phyloP scores from a whole-genome alignment of 2,888 invertebrate genomes.

The Keiferia lycopersicella region DNA sequence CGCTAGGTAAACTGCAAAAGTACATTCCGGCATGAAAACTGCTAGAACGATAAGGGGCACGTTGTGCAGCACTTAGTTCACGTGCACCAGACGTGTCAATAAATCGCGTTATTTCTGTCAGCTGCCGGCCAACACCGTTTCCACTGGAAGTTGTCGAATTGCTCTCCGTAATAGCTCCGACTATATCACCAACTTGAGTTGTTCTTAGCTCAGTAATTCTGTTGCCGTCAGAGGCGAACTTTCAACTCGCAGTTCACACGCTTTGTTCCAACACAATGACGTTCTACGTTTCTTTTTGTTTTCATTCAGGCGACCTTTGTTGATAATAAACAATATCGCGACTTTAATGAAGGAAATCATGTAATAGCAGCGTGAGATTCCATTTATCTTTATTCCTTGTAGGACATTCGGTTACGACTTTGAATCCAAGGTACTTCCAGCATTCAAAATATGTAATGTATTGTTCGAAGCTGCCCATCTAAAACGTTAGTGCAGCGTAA shows the following conservation, averaged over 20 bases:
- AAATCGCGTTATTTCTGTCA: conserved; percentile 23
- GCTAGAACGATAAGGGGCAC: conserved; percentile 24
- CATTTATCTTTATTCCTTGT: conserved; percentile 65
- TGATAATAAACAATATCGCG: conserved; percentile 77
- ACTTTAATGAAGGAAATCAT: conserved; percentile 75
- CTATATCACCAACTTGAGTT: conserved; percentile 11
- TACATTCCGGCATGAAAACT: conserved; percentile 9
- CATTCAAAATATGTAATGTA: background rate
- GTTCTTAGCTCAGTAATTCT: conserved; percentile 20
- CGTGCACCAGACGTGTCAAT: conserved; percentile 23
- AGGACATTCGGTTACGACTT: conserved; percentile 27
- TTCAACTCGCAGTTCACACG: conserved; percentile 75
- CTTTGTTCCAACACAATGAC: conserved; percentile 76
- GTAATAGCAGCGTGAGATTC: conserved; percentile 65
- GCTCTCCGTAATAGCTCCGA: conserved; percentile 12
- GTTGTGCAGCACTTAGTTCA: conserved; percentile 15
- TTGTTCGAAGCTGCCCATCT: conserved; percentile 10
- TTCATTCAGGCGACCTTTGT: conserved; percentile 79
- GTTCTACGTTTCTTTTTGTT: conserved; percentile 77
- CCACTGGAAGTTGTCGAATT: conserved; percentile 11
- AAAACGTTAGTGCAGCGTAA: conserved; percentile 50
- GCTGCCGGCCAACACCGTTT: background rate
- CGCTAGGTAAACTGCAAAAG: background rate
- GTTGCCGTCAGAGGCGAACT: conserved; percentile 65
- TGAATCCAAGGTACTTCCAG: conserved; percentile 34